Evolutionary conservation across 2,797 vertebrate species (phyloP).

Genomic region (Clarias fuscus): DNA sequence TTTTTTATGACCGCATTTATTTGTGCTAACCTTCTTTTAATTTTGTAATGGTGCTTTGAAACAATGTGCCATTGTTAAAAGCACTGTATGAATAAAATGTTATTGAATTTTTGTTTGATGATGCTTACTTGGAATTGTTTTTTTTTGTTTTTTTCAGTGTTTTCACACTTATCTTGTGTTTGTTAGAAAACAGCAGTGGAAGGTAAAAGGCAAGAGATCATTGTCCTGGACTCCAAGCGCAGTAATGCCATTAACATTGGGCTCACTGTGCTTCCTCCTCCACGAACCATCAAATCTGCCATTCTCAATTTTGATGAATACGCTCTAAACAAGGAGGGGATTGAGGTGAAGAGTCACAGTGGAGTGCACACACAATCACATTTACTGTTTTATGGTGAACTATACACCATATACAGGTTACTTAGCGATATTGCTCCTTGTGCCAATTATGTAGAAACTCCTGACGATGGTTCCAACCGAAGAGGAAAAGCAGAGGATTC

Average conservation of each 20-base stretch:
- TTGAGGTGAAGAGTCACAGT: slow-evolving; percentile 75
- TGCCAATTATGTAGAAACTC: slow-evolving; percentile 77
- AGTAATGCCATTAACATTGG: slow-evolving; percentile 85
- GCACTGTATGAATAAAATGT: too few relatives aligned
- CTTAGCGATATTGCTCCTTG: not conserved
- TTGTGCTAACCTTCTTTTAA: too few relatives aligned
- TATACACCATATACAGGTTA: too few relatives aligned
- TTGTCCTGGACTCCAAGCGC: slow-evolving; percentile 80
- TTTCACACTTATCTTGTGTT: not conserved
- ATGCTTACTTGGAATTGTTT: not conserved
- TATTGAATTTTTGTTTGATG: not conserved
- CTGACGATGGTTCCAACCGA: slow-evolving; percentile 86
- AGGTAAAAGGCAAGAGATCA: slow-evolving; percentile 92
- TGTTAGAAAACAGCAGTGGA: slow-evolving; percentile 89
- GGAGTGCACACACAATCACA: not conserved
- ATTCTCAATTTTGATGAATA: slow-evolving; percentile 91
- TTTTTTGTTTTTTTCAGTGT: not conserved
- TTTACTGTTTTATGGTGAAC: not conserved
- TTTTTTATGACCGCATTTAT: too few relatives aligned
- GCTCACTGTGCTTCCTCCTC: slow-evolving; percentile 84
- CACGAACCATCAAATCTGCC: slow-evolving; percentile 87
- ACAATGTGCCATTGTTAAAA: too few relatives aligned
- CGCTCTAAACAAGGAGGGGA: slow-evolving; percentile 89
- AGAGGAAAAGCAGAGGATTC: slow-evolving; percentile 88
- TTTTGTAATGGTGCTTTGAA: too few relatives aligned